These are phyloP conservation scores for Tromatobia lineatoria DNA, from an alignment of 2,888 invertebrate genomes.

Conservation along the genomic window DNA sequence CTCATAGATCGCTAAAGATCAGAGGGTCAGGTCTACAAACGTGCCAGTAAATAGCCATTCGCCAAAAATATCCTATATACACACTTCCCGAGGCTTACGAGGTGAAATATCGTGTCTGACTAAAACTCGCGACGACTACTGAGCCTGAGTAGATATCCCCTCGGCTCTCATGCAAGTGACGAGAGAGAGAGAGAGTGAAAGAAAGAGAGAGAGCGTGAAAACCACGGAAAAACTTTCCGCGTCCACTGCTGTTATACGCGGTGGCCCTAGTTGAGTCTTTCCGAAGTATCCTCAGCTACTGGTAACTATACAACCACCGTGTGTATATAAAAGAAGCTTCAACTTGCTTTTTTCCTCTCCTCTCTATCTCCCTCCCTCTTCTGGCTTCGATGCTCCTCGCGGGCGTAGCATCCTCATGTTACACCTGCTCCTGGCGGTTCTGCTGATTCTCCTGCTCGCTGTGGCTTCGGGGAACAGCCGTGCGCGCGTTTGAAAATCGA, in stretches of 20 bases:
- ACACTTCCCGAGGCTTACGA: constrained; percentile 19
- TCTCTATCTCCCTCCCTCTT: constrained; percentile 10
- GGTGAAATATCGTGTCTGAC: constrained; percentile 62
- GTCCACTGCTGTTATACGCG: constrained; percentile 29
- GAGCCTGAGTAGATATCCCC: neutral
- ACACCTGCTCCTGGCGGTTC: constrained; percentile 59
- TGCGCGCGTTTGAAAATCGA: constrained; percentile 69
- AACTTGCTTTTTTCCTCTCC: constrained; percentile 12
- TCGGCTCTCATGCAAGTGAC: neutral
- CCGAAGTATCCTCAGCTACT: constrained; percentile 15
- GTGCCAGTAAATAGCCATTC: neutral
- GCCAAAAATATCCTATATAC: constrained; percentile 8
- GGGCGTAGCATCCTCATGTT: constrained; percentile 57
- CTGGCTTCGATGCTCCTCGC: constrained; percentile 16
- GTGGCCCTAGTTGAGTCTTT: constrained; percentile 6
- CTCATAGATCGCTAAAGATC: constrained; percentile 30
- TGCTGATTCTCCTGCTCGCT: constrained; percentile 56
- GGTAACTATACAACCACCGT: constrained; percentile 8
- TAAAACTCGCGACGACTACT: constrained; percentile 55
- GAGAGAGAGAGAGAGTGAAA: neutral
- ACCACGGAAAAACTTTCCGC: constrained; percentile 8
- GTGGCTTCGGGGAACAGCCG: constrained; percentile 51
- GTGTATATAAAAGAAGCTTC: constrained; percentile 22
- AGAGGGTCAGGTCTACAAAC: constrained; percentile 15
- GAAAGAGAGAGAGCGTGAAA: neutral